Base-by-base conservation (phyloP, 2,888 invertebrate genomes). In the Lasioglossum oenotherae region DNA sequence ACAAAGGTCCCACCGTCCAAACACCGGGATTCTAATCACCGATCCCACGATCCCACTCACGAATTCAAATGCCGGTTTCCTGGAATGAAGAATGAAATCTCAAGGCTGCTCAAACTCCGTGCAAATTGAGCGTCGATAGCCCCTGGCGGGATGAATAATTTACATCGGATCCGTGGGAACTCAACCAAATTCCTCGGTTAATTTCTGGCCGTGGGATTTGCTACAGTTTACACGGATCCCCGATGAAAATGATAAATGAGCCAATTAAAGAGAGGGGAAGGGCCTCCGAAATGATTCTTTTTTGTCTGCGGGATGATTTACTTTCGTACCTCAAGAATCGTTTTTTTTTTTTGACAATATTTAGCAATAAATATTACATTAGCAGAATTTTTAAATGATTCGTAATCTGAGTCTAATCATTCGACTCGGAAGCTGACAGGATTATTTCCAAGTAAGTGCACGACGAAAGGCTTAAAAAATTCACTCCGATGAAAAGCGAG, bases 91-190 rank as follows among this genome's bases (percentile, higher is more conserved):
- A 91, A 89, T 89, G 87, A 84, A 89, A 86, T 90, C 88, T 87
- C 87, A 88, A 84, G 86, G 89, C 84, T 84, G 87, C 89, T 82
- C 87, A 84, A 90, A 85, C 86, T 88, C 84, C 72, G 85, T 85
- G 90, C 84, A 88, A 90, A 90, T 88, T 87, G 85, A 81, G 86
- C 86, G 86, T 82, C 88, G 90, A 90, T 90, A 81, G 90, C 90
- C 87, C 82, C 80, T 49, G 86, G 90, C 86, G 79, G 77, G 78
- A 87, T 84, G 89, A 90, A 90, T 90, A 89, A 90, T 90, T 90
- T 90, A 81, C 88, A 85, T 88, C 86, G 82, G 81, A 84, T 89
- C 81, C 86, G 79, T 81, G 83, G 82, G 81, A 81, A 77, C 82
- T 44, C 75, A 84, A 87, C 81, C 88, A 90, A 90, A 90, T 88